Conservation (phyloP, 2,888 invertebrate genomes). For the Dioctria linearis region DNA sequence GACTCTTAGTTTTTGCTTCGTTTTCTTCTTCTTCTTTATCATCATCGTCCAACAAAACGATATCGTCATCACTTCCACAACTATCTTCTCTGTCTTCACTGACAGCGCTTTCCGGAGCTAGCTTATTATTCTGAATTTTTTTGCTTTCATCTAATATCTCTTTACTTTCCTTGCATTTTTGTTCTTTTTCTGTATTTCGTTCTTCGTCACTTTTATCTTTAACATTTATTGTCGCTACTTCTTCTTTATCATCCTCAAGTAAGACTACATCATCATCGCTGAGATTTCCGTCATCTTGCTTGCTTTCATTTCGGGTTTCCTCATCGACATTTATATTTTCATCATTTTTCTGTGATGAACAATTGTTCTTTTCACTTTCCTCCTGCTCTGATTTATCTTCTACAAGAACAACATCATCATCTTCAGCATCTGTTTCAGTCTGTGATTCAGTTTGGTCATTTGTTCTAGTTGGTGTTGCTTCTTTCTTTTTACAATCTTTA, state of each 20-base stretch:
- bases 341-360: background rate
- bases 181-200: conserved; percentile 1
- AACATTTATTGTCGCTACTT: background rate
- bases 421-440: background rate
- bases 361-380: background rate
- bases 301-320: background rate
- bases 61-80: conserved; percentile 22
- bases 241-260: conserved; percentile 15
- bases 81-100: background rate
- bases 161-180: background rate
- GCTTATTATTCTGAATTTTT: background rate
- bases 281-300: conserved; percentile 1
- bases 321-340: background rate
- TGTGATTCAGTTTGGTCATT: background rate
- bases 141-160: background rate
- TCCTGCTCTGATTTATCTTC: conserved; percentile 22
- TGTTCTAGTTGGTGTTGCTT: background rate
- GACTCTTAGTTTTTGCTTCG: conserved; percentile 1
- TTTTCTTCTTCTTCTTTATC: background rate
- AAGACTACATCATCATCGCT: conserved; percentile 43
- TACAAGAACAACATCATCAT: conserved; percentile 36
- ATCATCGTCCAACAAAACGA: conserved; percentile 28
- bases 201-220: conserved; percentile 15
- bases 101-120: background rate
- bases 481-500: background rate